Percentiles rank a stretch among this genome's conserved stretches.
Conservation (phyloP, 30 jellyfish, hydroid and myxozoan species). For the Morbakka virulenta region DNA sequence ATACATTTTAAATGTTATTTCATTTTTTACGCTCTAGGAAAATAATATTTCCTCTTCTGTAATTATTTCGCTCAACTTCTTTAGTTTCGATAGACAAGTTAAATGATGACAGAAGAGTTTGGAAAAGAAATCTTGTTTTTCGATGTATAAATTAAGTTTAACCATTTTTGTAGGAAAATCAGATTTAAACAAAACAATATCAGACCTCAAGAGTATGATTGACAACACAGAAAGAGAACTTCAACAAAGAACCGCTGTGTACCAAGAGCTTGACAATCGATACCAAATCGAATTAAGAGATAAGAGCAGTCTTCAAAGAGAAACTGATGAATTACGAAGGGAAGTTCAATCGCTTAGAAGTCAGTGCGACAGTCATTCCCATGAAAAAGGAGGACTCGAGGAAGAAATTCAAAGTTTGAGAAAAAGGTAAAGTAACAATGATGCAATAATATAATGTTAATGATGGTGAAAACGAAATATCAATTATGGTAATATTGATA, state of each 20-base stretch:
- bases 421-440: constrained; percentile 50
- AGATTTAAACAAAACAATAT: constrained; percentile 63
- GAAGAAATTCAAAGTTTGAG: constrained; percentile 59
- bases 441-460: no score
- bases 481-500: no score
- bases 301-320: constrained; percentile 42
- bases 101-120: no score
- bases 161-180: constrained; percentile 29
- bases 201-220: constrained; percentile 67
- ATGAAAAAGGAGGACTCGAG: constrained; percentile 71
- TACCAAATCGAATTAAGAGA: constrained; percentile 42
- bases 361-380: constrained; percentile 52
- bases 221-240: constrained; percentile 82
- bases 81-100: no score
- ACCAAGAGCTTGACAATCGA: constrained; percentile 56
- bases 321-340: constrained; percentile 73
- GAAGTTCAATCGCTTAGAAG: constrained; percentile 45
- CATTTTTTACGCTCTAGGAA: no score
- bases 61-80: no score
- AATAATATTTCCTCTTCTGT: no score
- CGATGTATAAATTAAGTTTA: no score
- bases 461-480: no score
- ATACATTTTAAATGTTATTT: no score
- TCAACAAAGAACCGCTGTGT: constrained; percentile 51
- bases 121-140: no score